Conservation (phyloP, 2,888 invertebrate species). For the Teinopalpus imperialis region DNA sequence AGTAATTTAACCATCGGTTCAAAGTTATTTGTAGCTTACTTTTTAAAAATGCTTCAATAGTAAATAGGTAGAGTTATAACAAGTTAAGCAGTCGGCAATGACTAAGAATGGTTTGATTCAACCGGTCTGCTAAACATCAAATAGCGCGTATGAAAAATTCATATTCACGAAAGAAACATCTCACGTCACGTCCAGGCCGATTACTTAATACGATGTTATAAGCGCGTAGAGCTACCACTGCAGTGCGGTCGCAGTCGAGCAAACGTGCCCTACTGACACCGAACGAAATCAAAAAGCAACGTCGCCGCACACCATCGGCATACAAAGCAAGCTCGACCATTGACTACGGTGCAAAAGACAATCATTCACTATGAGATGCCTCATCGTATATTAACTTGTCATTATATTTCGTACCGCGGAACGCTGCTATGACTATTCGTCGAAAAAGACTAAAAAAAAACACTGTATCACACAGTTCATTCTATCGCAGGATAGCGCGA, state of each 20-base stretch:
- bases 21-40: too few species aligned
- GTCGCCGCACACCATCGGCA: constrained; percentile 42
- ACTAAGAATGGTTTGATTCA: too few species aligned
- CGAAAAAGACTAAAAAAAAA: constrained; percentile 51
- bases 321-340: constrained; percentile 49
- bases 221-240: constrained; percentile 32
- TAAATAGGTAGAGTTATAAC: too few species aligned
- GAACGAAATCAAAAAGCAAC: constrained; percentile 62
- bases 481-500: constrained; percentile 70
- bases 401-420: constrained; percentile 18
- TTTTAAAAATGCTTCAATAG: too few species aligned
- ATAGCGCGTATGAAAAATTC: constrained; percentile 6
- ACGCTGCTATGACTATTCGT: constrained; percentile 42
- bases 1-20: too few species aligned
- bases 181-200: constrained; percentile 38
- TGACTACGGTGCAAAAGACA: constrained; percentile 35
- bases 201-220: constrained; percentile 54
- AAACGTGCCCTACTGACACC: constrained; percentile 71
- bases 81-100: too few species aligned
- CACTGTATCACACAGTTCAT: constrained; percentile 58
- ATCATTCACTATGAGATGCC: constrained; percentile 44
- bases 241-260: constrained; percentile 47
- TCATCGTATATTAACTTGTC: constrained; percentile 8
- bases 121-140: not conserved
- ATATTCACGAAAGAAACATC: constrained; percentile 24